phyloP scores from a whole-genome alignment of 2,888 invertebrate genomes.

The Frankliniella intonsa region DNA sequence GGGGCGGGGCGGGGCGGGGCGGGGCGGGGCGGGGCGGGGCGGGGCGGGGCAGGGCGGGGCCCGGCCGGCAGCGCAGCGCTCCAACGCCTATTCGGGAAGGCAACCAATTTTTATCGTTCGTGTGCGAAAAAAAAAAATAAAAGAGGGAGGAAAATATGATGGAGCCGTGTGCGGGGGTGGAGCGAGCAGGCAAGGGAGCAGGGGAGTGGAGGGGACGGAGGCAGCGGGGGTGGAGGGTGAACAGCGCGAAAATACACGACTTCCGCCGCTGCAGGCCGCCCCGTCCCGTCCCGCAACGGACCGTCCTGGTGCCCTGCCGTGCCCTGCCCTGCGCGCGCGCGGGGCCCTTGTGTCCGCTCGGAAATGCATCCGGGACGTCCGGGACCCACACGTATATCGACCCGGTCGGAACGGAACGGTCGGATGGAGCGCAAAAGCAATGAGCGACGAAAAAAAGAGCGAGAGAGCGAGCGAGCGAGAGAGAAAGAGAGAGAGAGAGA shows the following conservation, averaged over 20 bases:
- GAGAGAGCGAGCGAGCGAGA: neutral
- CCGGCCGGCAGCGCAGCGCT: no score
- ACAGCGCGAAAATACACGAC: neutral
- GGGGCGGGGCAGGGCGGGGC: no score
- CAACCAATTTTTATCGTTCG: neutral
- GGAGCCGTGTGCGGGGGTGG: no score
- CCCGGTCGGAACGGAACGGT: neutral
- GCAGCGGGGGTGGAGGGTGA: neutral
- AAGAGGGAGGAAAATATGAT: neutral
- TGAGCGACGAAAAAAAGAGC: neutral
- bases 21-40: no score
- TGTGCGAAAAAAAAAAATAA: neutral
- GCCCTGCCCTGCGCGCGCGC: neutral
- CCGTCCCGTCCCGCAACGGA: neutral
- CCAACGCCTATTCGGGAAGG: neutral
- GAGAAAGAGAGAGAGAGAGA: neutral
- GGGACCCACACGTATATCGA: neutral
- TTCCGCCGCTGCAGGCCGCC: neutral
- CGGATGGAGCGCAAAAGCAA: neutral
- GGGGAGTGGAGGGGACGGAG: neutral
- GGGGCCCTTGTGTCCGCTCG: neutral
- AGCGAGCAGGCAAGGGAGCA: neutral
- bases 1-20: no score
- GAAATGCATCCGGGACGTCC: slow-evolving; percentile 15
- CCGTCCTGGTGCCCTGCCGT: neutral